A percentile compares a stretch with the other conserved stretches of the same genome.
phyloP scores from a whole-genome alignment of 1,140 invertebrate genomes.

The Hyles euphorbiae region DNA sequence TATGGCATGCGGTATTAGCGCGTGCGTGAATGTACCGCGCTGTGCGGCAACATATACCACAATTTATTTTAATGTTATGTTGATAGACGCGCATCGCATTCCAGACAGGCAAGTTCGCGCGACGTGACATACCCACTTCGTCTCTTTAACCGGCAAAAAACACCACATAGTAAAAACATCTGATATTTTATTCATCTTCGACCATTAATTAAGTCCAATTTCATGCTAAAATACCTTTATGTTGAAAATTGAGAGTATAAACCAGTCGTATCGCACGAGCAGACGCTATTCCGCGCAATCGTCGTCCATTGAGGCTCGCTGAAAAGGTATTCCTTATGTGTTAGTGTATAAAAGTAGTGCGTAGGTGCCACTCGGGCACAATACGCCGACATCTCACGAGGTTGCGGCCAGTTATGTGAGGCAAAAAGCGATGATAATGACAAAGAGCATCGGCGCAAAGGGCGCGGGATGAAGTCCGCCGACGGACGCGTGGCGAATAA shows the following conservation, averaged over 20 bases:
- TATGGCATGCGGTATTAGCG: background rate
- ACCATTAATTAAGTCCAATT: slow-evolving; percentile 11
- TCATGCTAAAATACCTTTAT: background rate
- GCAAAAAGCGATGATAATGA: slow-evolving; percentile 71
- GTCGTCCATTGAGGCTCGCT: slow-evolving; percentile 1
- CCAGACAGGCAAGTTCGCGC: slow-evolving; percentile 6
- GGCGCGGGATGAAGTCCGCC: slow-evolving; percentile 44
- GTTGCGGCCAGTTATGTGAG: slow-evolving; percentile 50
- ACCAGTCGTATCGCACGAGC: too few species aligned
- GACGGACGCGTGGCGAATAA: slow-evolving; percentile 50
- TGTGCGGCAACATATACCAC: too few species aligned
- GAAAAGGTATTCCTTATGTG: slow-evolving; percentile 21
- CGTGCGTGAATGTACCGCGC: too few species aligned
- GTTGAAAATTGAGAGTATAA: too few species aligned
- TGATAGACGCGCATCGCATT: slow-evolving; percentile 1
- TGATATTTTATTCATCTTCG: slow-evolving; percentile 8
- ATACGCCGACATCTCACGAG: slow-evolving; percentile 33
- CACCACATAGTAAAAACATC: slow-evolving; percentile 3
- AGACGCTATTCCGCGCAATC: too few species aligned
- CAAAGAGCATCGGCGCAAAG: slow-evolving; percentile 55
- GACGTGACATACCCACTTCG: background rate
- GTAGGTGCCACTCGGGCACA: slow-evolving; percentile 21
- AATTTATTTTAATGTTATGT: too few species aligned
- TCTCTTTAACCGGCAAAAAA: background rate
- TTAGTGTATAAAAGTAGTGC: slow-evolving; percentile 19